Percentiles rank a stretch among this genome's conserved stretches.
phyloP scores from a whole-genome alignment of 2,113 vertebrate species.

The Rallus limicola region DNA sequence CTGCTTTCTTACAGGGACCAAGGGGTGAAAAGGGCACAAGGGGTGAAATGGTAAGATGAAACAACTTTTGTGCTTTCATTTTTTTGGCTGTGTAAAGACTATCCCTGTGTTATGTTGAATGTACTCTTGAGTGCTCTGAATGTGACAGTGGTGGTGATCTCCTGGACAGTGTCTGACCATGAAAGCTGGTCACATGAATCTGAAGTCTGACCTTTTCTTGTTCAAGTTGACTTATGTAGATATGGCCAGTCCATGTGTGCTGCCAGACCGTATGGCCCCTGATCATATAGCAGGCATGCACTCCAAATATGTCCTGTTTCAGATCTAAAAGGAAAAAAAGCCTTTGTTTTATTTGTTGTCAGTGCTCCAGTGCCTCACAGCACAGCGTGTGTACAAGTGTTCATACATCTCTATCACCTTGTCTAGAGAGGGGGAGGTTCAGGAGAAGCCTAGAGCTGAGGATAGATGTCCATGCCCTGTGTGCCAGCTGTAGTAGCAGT shows the following conservation, averaged over 20 bases:
- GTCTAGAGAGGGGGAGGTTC: neutral
- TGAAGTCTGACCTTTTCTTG: neutral
- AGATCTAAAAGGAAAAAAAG: neutral
- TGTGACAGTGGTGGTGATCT: neutral
- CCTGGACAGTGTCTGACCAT: neutral
- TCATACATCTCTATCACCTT: neutral
- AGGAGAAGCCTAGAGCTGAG: neutral
- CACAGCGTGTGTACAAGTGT: neutral
- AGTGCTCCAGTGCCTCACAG: neutral
- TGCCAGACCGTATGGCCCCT: neutral
- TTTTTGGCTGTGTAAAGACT: neutral
- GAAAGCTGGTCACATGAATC: neutral
- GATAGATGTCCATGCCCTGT: neutral
- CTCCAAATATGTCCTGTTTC: neutral
- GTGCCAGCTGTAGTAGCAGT: neutral
- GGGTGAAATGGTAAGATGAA: constrained; percentile 91
- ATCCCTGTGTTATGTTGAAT: neutral
- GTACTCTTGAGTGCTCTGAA: neutral
- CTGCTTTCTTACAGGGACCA: constrained; percentile 79
- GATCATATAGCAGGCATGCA: neutral
- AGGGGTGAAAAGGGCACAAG: constrained; percentile 87
- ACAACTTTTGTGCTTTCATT: neutral
- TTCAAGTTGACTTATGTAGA: neutral
- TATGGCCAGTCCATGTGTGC: neutral
- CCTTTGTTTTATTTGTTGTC: neutral